These are phyloP conservation scores for Nemurella pictetii DNA, from an alignment of 2,888 invertebrate genomes.

Conservation along the genomic window DNA sequence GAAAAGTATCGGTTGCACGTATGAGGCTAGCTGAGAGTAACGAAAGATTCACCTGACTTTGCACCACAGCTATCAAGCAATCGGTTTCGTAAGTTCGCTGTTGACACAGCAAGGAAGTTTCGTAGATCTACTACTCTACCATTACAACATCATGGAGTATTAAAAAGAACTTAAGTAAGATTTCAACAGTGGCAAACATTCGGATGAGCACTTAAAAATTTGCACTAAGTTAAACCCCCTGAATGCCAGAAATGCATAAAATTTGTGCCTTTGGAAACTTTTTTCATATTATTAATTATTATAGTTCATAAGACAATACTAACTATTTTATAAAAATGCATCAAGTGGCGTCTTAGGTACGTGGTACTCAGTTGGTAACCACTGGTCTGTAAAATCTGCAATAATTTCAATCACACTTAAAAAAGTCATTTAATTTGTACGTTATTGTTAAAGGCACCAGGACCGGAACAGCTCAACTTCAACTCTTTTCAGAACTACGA, in stretches of 20 bases:
- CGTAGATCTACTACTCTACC: not conserved
- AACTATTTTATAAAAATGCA: not conserved
- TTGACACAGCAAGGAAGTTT: not conserved
- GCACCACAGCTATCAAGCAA: not conserved
- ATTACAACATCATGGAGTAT: not conserved
- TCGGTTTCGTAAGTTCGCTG: not conserved
- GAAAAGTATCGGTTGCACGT: not conserved
- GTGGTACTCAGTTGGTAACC: not conserved
- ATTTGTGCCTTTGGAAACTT: not conserved
- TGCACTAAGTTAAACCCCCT: not conserved
- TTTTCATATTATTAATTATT: not conserved
- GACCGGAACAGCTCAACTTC: not conserved
- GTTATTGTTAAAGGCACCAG: not conserved
- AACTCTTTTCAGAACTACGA: not conserved
- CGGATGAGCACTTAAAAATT: not conserved
- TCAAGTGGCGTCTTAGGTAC: not conserved
- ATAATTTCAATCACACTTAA: not conserved
- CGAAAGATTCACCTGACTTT: no score
- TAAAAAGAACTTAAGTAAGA: not conserved
- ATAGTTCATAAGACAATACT: not conserved
- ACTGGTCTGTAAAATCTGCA: not conserved
- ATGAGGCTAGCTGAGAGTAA: no score
- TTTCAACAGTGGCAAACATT: not conserved
- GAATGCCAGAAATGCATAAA: not conserved
- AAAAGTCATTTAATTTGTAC: not conserved